Percentiles rank a stretch among this genome's conserved stretches.
Evolutionary conservation across 2,797 vertebrate species (phyloP).

Genomic region (Cryptoblepharus egeriae): DNA sequence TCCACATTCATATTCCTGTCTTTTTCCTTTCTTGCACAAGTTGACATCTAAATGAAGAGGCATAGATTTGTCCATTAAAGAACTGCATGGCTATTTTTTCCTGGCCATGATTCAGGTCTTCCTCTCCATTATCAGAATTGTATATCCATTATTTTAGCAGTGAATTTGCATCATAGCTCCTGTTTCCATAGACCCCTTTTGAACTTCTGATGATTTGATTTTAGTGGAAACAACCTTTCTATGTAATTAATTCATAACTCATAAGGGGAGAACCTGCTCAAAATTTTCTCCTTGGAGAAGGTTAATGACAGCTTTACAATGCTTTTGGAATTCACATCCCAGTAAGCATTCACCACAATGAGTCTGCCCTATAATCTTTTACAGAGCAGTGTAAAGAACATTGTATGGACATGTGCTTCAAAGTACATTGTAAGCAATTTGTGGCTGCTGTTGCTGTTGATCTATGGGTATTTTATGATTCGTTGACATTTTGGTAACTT

Average conservation of each 20-base stretch:
- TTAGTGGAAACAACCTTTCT: background rate
- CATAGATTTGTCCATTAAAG: background rate
- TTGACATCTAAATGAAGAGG: background rate
- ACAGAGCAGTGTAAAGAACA: background rate
- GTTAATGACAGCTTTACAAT: background rate
- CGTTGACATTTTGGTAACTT: constrained; percentile 10
- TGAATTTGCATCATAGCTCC: background rate
- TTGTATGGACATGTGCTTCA: background rate
- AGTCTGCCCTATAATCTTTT: background rate
- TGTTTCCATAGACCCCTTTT: background rate
- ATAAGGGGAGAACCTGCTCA: background rate
- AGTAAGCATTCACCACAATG: background rate
- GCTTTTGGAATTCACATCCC: background rate
- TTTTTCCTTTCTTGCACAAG: background rate
- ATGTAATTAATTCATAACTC: too few relatives aligned
- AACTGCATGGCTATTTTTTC: background rate
- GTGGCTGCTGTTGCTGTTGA: background rate
- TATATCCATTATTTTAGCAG: too few relatives aligned
- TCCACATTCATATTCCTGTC: background rate
- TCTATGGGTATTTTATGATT: constrained; percentile 7
- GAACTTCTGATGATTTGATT: background rate
- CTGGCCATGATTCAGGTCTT: background rate
- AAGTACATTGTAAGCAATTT: background rate
- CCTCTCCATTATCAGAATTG: too few relatives aligned
- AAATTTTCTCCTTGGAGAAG: too few relatives aligned